Evolutionary conservation across 2,888 invertebrate species (phyloP).

Genomic region (Podabrus alpinus): DNA sequence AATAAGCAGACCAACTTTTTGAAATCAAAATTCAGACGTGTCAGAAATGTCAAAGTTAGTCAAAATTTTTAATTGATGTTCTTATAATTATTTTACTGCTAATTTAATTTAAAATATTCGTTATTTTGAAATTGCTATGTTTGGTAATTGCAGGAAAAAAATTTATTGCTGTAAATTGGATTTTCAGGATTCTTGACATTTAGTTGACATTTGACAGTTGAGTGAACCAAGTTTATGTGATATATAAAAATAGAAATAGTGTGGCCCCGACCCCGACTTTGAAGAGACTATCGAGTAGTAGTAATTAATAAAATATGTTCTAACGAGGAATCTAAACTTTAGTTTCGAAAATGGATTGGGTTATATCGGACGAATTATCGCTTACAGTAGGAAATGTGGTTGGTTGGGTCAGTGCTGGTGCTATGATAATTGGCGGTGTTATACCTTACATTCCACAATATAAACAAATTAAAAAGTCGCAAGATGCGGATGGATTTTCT

Average conservation of each 20-base stretch:
- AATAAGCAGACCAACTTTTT: background rate
- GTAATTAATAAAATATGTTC: background rate
- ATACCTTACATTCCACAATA: constrained; percentile 97
- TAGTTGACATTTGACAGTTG: constrained; percentile 36
- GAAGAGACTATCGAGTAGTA: background rate
- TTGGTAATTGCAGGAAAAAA: background rate
- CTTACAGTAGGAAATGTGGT: constrained; percentile 76
- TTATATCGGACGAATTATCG: constrained; percentile 75
- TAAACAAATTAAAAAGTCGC: constrained; percentile 84
- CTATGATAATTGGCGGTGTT: constrained; percentile 94
- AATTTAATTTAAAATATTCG: background rate
- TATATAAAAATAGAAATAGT: constrained; percentile 26
- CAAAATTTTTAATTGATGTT: background rate
- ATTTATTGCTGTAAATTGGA: background rate
- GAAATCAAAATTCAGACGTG: background rate
- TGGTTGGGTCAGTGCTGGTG: constrained; percentile 79
- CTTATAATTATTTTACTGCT: background rate
- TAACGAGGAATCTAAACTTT: constrained; percentile 12
- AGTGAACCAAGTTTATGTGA: constrained; percentile 24
- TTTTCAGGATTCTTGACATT: constrained; percentile 27
- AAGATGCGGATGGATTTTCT: constrained; percentile 97
- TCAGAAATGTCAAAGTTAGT: background rate
- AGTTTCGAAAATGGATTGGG: constrained; percentile 70
- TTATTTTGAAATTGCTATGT: background rate
- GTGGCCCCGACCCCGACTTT: constrained; percentile 5